Conservation (phyloP, 2,113 vertebrate genomes). For the Anarhynchus alexandrinus region DNA sequence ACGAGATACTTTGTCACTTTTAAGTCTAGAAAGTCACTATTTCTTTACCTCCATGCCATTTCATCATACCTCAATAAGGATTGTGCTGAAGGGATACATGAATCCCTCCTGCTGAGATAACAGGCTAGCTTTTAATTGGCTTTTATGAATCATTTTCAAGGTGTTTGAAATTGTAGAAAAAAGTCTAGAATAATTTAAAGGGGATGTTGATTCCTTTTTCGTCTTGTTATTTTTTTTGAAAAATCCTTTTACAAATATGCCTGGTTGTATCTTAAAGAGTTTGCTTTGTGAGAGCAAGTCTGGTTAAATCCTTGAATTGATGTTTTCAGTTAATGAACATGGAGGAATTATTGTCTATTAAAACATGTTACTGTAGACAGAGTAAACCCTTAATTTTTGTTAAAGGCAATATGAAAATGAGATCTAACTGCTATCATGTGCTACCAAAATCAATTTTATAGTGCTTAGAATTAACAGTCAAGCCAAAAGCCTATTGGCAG, state of each 20-base stretch:
- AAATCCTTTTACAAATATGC: background rate
- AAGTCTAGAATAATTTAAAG: background rate
- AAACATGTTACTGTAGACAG: background rate
- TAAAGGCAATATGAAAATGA: background rate
- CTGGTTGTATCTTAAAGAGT: background rate
- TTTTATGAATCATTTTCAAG: slow-evolving; percentile 53
- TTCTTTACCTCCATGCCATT: slow-evolving; percentile 38
- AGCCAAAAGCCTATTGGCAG: background rate
- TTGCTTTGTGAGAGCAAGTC: background rate
- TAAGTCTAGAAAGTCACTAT: slow-evolving; percentile 26
- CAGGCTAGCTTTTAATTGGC: slow-evolving; percentile 67
- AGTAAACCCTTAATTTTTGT: background rate
- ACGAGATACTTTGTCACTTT: slow-evolving; percentile 36
- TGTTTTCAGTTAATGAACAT: background rate
- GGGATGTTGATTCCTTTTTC: background rate
- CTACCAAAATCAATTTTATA: background rate
- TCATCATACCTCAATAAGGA: slow-evolving; percentile 22
- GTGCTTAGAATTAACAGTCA: background rate
- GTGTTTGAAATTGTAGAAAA: background rate
- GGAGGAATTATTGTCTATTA: background rate
- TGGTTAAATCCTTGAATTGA: background rate
- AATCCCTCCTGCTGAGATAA: slow-evolving; percentile 17
- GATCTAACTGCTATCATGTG: background rate
- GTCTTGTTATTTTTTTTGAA: background rate
- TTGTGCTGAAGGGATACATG: background rate